Evolutionary conservation across 2,797 vertebrate genomes (phyloP).

Genomic region (Hydrocynus forskahlii): DNA sequence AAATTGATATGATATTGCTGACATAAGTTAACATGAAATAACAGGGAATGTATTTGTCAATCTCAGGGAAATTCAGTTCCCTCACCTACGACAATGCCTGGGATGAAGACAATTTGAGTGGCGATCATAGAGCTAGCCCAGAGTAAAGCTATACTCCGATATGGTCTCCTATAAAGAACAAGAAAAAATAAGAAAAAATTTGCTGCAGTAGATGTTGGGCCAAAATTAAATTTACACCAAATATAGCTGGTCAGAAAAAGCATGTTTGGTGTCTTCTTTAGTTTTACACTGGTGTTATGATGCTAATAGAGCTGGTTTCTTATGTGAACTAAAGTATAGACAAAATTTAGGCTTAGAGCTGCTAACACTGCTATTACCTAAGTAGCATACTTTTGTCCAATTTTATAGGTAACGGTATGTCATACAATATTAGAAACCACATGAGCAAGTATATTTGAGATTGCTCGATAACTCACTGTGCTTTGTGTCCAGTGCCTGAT

Average conservation of each 20-base stretch:
- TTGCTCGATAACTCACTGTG: not conserved
- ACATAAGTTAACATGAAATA: constrained; percentile 1
- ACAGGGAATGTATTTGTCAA: not conserved
- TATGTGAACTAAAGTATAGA: not conserved
- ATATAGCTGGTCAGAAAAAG: not conserved
- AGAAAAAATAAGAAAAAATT: not conserved
- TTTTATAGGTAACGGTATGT: too few species aligned
- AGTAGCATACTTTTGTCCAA: not conserved
- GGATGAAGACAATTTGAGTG: constrained; percentile 84
- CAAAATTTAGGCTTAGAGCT: not conserved
- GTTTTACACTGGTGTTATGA: not conserved
- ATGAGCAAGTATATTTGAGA: not conserved
- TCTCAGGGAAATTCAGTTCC: not conserved
- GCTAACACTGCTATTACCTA: not conserved
- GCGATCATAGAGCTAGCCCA: constrained; percentile 89
- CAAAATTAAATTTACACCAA: not conserved
- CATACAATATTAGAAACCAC: too few species aligned
- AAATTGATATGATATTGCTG: not conserved
- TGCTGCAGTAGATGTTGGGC: not conserved
- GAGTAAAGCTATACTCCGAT: constrained; percentile 82
- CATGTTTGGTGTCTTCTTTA: not conserved
- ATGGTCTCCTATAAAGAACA: constrained; percentile 77
- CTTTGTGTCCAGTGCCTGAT: not conserved
- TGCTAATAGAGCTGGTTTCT: too few species aligned
- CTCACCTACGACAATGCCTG: constrained; percentile 87